These are phyloP conservation scores for Lordiphosa collinella DNA, from an alignment of 1,140 invertebrate species.

Conservation along the genomic window DNA sequence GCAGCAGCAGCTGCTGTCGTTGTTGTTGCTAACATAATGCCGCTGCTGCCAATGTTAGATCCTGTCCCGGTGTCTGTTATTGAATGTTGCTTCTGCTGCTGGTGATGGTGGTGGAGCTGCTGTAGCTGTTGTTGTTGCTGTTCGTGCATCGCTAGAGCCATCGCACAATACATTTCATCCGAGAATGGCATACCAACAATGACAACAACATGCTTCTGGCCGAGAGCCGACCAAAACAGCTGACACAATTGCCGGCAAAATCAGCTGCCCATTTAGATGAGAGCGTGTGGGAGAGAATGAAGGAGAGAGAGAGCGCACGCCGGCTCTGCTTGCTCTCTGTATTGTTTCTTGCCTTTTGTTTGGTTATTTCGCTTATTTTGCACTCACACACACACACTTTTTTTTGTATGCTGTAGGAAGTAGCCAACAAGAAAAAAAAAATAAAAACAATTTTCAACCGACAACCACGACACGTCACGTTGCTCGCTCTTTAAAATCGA, in stretches of 20 bases:
- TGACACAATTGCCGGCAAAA: slow-evolving; percentile 70
- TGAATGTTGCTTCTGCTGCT: background rate
- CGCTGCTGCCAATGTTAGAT: slow-evolving; percentile 21
- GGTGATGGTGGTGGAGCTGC: background rate
- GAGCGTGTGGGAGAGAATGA: background rate
- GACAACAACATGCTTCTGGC: slow-evolving; percentile 2
- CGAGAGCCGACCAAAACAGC: slow-evolving; percentile 40
- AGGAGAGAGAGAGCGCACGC: slow-evolving; percentile 1
- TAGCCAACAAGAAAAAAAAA: slow-evolving; percentile 28
- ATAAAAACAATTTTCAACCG: slow-evolving; percentile 43
- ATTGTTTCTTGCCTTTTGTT: slow-evolving; percentile 36
- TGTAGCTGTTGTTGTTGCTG: slow-evolving; percentile 6
- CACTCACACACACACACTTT: background rate
- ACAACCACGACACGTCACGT: slow-evolving; percentile 69
- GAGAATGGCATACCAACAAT: background rate
- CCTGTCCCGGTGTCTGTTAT: slow-evolving; percentile 15
- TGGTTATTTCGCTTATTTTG: slow-evolving; percentile 26
- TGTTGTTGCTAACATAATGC: slow-evolving; percentile 53
- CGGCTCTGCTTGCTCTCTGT: slow-evolving; percentile 15
- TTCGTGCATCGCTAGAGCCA: slow-evolving; percentile 35
- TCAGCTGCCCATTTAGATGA: slow-evolving; percentile 44
- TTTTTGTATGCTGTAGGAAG: slow-evolving; percentile 14
- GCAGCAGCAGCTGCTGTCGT: slow-evolving; percentile 33
- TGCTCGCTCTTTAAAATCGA: slow-evolving; percentile 75
- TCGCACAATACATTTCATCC: slow-evolving; percentile 5